Conservation (phyloP, 2,888 invertebrate species). For the Mimas tiliae region DNA sequence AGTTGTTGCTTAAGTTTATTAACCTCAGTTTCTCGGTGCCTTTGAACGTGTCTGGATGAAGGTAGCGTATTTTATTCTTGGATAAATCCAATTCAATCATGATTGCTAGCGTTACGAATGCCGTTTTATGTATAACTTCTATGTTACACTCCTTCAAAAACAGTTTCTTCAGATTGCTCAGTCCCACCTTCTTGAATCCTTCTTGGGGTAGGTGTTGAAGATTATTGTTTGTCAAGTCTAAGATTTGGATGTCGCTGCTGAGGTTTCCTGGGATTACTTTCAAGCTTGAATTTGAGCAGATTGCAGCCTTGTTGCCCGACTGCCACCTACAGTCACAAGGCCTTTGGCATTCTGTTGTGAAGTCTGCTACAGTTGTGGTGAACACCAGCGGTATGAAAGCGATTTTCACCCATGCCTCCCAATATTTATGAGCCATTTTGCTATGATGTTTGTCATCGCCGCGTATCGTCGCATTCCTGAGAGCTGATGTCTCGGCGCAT, state of each 20-base stretch:
- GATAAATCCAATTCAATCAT: constrained; percentile 94
- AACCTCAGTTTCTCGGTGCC: constrained; percentile 89
- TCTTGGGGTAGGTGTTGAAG: constrained; percentile 87
- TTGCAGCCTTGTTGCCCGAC: constrained; percentile 93
- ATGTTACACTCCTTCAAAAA: constrained; percentile 90
- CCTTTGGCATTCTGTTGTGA: constrained; percentile 87
- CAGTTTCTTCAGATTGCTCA: constrained; percentile 93
- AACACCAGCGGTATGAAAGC: constrained; percentile 65
- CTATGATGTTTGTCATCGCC: constrained; percentile 76
- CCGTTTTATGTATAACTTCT: constrained; percentile 87
- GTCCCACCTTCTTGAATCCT: constrained; percentile 88
- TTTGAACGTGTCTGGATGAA: constrained; percentile 89
- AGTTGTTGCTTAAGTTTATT: constrained; percentile 90
- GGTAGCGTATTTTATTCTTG: constrained; percentile 87
- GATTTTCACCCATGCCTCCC: constrained; percentile 79
- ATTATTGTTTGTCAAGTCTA: constrained; percentile 90
- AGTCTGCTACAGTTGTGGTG: constrained; percentile 76
- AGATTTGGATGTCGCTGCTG: constrained; percentile 88
- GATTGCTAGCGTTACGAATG: constrained; percentile 90
- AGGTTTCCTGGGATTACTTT: constrained; percentile 89
- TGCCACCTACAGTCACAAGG: constrained; percentile 94
- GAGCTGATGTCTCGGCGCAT: constrained; percentile 63
- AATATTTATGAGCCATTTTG: constrained; percentile 81
- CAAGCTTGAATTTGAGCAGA: constrained; percentile 89
- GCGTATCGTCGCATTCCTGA: constrained; percentile 76